Evolutionary conservation across 2,888 invertebrate genomes (phyloP).

Genomic region (Hirtodrosophila trivittata): DNA sequence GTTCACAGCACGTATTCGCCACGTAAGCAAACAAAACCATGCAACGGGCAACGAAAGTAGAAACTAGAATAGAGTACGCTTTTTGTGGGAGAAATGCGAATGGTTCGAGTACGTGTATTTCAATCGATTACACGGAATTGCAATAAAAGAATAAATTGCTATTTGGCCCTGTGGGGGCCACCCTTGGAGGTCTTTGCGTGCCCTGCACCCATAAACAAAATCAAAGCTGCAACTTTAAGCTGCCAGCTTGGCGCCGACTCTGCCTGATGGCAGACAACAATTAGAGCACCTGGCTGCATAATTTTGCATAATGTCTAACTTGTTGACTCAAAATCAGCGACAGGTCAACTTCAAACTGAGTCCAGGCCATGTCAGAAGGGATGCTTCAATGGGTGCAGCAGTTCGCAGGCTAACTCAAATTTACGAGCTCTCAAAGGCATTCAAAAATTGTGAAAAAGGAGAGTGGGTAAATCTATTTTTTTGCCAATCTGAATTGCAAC

Average conservation of each 20-base stretch:
- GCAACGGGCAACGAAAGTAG: not conserved
- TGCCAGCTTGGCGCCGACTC: conserved; percentile 20
- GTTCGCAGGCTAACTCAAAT: conserved; percentile 13
- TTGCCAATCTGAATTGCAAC: too few relatives aligned
- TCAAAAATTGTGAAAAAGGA: conserved; percentile 44
- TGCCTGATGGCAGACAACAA: conserved; percentile 40
- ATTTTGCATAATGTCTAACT: conserved; percentile 55
- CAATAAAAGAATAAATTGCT: conserved; percentile 40
- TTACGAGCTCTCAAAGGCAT: conserved; percentile 45
- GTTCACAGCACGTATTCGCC: conserved; percentile 29
- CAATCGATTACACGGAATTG: conserved; percentile 47
- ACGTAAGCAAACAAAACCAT: conserved; percentile 27
- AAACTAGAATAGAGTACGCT: not conserved
- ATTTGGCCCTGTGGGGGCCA: conserved; percentile 16
- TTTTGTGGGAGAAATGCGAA: conserved; percentile 31
- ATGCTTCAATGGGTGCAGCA: too few relatives aligned
- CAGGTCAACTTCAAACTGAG: conserved; percentile 21
- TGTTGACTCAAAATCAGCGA: conserved; percentile 45
- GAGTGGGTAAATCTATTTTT: too few relatives aligned
- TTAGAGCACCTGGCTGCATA: conserved; percentile 42
- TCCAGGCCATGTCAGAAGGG: conserved; percentile 13
- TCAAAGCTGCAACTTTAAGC: conserved; percentile 39
- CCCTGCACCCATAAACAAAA: conserved; percentile 39
- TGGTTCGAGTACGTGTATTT: conserved; percentile 35
- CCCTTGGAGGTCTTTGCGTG: conserved; percentile 41